phyloP scores from a whole-genome alignment of 64 coral and sea anemone genomes.

The Dendronephthya gigantea region DNA sequence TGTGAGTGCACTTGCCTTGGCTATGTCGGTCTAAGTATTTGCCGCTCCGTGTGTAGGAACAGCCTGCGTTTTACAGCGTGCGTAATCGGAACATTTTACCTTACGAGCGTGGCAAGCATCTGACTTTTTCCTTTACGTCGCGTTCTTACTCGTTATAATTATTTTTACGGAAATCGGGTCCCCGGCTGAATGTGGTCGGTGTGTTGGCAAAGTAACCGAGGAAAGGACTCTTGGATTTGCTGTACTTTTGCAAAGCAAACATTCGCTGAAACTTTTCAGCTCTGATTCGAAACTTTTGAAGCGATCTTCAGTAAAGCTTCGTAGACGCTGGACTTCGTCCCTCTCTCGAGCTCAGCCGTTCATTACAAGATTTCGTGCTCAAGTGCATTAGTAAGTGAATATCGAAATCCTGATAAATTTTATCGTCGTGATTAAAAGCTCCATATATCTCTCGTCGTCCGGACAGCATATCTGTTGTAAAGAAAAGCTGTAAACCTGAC shows the following conservation, averaged over 20 bases:
- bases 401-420: not conserved
- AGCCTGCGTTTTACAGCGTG: not conserved
- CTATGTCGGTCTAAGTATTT: not conserved
- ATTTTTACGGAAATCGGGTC: too few species aligned
- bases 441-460: not conserved
- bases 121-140: not conserved
- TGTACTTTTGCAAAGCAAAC: too few species aligned
- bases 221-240: too few species aligned
- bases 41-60: not conserved
- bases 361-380: too few species aligned
- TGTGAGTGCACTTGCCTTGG: not conserved
- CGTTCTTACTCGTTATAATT: not conserved
- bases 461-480: not conserved
- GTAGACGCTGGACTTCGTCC: too few species aligned
- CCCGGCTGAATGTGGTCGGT: too few species aligned
- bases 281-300: too few species aligned
- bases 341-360: too few species aligned
- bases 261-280: too few species aligned
- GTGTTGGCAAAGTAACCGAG: too few species aligned
- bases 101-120: not conserved
- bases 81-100: not conserved
- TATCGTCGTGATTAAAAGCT: not conserved
- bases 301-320: too few species aligned
- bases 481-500: not conserved
- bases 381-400: too few species aligned